Evolutionary conservation across 1,140 invertebrate genomes (phyloP).

Genomic region (Heliconius hermathena): DNA sequence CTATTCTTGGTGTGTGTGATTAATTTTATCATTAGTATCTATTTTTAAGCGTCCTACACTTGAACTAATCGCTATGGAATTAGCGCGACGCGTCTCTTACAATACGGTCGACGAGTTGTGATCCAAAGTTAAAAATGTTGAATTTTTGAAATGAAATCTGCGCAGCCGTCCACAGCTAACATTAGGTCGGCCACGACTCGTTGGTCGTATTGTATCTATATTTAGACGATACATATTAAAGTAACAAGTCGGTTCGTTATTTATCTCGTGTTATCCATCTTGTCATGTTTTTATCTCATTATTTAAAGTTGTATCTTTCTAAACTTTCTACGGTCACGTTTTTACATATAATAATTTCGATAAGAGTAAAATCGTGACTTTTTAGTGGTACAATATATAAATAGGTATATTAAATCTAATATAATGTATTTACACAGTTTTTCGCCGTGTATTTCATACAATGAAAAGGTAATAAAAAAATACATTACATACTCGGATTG

Average conservation of each 20-base stretch:
- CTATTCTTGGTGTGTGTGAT: background rate
- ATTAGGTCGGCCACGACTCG: background rate
- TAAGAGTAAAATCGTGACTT: background rate
- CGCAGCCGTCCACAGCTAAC: too few species aligned
- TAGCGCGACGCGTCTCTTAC: background rate
- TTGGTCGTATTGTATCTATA: background rate
- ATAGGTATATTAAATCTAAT: background rate
- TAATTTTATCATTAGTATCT: conserved; percentile 9
- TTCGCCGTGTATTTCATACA: background rate
- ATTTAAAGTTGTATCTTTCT: background rate
- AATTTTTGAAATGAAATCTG: too few species aligned
- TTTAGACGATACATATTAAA: background rate
- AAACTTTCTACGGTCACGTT: conserved; percentile 4
- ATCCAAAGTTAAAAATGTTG: too few species aligned
- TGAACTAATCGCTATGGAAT: background rate
- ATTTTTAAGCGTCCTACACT: conserved; percentile 12
- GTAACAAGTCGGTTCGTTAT: background rate
- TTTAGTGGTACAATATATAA: background rate
- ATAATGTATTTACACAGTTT: background rate
- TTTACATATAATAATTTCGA: background rate
- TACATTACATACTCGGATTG: background rate
- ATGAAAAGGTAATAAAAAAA: background rate
- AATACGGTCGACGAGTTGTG: too few species aligned
- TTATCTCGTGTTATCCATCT: background rate
- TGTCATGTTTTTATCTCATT: background rate